Base-by-base conservation (phyloP, 2,797 vertebrate species). In the Myotis myotis region DNA sequence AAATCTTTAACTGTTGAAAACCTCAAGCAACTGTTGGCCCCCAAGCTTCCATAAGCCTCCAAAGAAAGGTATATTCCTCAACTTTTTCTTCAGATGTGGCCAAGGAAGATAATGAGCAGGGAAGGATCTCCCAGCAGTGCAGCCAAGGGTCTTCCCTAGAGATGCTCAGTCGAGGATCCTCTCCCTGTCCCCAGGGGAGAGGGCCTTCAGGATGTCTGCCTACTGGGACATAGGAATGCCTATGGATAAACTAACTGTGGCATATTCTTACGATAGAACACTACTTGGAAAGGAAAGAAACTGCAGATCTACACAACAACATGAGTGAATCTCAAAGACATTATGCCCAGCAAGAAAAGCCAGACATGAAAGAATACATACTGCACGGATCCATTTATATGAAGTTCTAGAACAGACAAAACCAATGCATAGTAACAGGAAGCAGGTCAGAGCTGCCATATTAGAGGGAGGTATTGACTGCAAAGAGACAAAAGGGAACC, bases 1-100 rank as follows among this genome's bases (percentile, higher is more conserved):
- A 95, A 47, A 33, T 82, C 22, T 82, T 38, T 89, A 82, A 80
- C 60, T 87, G 49, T 15, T 82, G 25, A 36, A 94, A 95, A 91
- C 13, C 16, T 96, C 12, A 85, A 93, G 41, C 25, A 82, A 80
- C 5, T 3, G 8, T 49, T 5, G 16, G 25, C 3, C 15, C 6
- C 11, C 23, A 85, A 81, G 38, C 30, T 91, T 85, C 60, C 36
- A 47, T 68, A 74, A 72, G 51, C 11, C 33, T 49, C 33, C n/a
- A 62, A 51, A 86, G 53, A 81, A 89, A 64, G 22, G n/a, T 60
- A 8, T 41, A 49, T 82, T 90, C 17, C 44, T 79, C 38, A 84
- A 22, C 49, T 36, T 76, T 76, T 49, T 83, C 36, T 68, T 78
- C 66, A 91, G 71, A 64, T 70, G 10, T 89, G 51, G 28, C n/a